Percentiles rank a stretch among this genome's conserved stretches.
phyloP scores from a whole-genome alignment of 2,113 vertebrate species.

The Jacana jacana region DNA sequence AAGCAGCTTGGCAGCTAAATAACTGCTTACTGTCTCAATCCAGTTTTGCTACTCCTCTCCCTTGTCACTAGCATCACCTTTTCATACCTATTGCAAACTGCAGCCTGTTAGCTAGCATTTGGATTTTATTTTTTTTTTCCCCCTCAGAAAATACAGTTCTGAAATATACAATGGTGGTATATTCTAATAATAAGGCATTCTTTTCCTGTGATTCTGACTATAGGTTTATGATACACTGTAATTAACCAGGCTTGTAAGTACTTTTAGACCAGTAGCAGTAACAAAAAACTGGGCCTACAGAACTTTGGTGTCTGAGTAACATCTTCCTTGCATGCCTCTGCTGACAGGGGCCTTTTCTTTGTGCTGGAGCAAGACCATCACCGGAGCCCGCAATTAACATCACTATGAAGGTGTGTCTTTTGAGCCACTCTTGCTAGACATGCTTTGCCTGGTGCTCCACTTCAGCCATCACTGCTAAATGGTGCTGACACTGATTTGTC shows the following conservation, averaged over 20 bases:
- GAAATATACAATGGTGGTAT: background rate
- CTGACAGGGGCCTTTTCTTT: background rate
- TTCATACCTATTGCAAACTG: background rate
- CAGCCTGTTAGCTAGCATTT: background rate
- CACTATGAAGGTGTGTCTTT: fast-evolving
- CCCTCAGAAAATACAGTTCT: background rate
- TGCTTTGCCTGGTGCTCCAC: background rate
- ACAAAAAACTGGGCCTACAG: background rate
- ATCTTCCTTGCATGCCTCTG: background rate
- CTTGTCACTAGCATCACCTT: background rate
- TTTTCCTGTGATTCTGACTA: fast-evolving
- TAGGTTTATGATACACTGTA: background rate
- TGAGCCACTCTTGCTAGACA: background rate
- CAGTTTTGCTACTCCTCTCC: background rate
- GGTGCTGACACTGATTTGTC: background rate
- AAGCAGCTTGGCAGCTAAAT: background rate
- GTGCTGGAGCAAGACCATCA: background rate
- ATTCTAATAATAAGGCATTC: background rate
- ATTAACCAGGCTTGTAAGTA: background rate
- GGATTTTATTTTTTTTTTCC: background rate
- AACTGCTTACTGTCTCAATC: background rate
- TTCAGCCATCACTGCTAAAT: background rate
- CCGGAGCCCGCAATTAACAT: background rate
- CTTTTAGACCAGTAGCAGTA: background rate
- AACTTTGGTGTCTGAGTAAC: background rate